These are phyloP conservation scores for Oxytorus armatus DNA, from an alignment of 2,888 invertebrate genomes.

Conservation along the genomic window DNA sequence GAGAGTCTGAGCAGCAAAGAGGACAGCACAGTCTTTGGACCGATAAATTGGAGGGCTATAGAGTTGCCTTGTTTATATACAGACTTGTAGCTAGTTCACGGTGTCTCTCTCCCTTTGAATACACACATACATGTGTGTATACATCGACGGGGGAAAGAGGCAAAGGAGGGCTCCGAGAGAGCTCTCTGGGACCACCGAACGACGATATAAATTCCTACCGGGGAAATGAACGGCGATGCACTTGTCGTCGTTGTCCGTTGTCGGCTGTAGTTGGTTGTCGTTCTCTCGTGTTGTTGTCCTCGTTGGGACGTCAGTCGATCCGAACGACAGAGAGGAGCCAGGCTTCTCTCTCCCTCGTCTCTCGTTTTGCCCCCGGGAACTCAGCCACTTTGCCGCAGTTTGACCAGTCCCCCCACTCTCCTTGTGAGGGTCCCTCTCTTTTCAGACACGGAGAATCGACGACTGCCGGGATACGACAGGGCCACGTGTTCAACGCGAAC, in stretches of 20 bases:
- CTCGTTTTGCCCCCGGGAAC: background rate
- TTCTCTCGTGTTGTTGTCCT: constrained; percentile 53
- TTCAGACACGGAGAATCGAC: constrained; percentile 34
- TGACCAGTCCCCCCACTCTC: constrained; percentile 16
- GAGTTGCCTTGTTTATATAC: constrained; percentile 45
- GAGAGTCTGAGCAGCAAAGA: constrained; percentile 46
- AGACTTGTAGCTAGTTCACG: constrained; percentile 43
- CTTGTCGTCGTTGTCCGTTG: constrained; percentile 60
- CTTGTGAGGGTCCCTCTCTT: constrained; percentile 31
- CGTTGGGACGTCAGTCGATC: constrained; percentile 45
- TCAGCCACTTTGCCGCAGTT: constrained; percentile 59
- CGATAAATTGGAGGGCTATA: constrained; percentile 63
- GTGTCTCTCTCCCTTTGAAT: constrained; percentile 11
- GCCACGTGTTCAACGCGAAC: constrained; percentile 64
- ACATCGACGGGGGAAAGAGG: constrained; percentile 35
- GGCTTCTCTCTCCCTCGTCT: constrained; percentile 21
- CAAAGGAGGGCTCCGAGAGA: constrained; percentile 33
- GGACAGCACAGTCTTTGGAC: constrained; percentile 30
- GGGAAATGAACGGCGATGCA: constrained; percentile 60
- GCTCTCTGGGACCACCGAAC: constrained; percentile 63
- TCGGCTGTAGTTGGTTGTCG: constrained; percentile 62
- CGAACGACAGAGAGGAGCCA: constrained; percentile 63
- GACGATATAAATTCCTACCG: constrained; percentile 61
- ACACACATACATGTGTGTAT: constrained; percentile 4
- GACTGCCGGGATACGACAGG: constrained; percentile 51